Percentiles rank a stretch among this genome's conserved stretches.
Evolutionary conservation across 2,113 vertebrate genomes (phyloP).

Genomic region (Pelodiscus sinensis): DNA sequence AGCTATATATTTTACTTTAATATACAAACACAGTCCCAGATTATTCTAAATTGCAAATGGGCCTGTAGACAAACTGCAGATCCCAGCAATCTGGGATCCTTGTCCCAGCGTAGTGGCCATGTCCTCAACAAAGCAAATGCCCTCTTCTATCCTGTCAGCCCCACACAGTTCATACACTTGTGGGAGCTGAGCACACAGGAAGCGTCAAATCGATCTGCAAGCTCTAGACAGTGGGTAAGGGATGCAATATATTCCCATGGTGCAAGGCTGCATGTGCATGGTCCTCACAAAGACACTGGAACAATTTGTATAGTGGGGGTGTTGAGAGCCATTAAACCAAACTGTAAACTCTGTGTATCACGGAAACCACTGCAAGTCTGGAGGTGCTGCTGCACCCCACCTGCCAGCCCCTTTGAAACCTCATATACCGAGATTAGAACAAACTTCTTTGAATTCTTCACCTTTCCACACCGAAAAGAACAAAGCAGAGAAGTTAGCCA

Average conservation of each 20-base stretch:
- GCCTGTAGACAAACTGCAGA: neutral
- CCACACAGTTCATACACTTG: neutral
- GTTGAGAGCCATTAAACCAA: too few species aligned
- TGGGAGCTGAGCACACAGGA: neutral
- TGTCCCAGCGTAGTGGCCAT: neutral
- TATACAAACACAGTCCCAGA: neutral
- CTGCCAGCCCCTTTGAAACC: too few species aligned
- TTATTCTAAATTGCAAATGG: neutral
- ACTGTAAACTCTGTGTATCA: too few species aligned
- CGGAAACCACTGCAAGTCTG: too few species aligned
- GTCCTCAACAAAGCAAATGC: neutral
- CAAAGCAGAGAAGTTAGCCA: neutral
- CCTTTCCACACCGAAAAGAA: neutral
- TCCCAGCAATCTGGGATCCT: accelerated
- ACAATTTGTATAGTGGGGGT: too few species aligned
- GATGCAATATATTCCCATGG: neutral
- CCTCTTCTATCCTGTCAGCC: neutral
- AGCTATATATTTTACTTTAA: neutral
- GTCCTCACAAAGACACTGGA: neutral
- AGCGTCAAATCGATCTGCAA: neutral
- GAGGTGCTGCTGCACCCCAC: too few species aligned
- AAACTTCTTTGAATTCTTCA: neutral
- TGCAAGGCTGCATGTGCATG: neutral
- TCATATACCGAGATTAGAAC: neutral
- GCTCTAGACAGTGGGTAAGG: neutral